Base-by-base conservation (phyloP, 2,888 invertebrate genomes). In the Ochropleura plecta region DNA sequence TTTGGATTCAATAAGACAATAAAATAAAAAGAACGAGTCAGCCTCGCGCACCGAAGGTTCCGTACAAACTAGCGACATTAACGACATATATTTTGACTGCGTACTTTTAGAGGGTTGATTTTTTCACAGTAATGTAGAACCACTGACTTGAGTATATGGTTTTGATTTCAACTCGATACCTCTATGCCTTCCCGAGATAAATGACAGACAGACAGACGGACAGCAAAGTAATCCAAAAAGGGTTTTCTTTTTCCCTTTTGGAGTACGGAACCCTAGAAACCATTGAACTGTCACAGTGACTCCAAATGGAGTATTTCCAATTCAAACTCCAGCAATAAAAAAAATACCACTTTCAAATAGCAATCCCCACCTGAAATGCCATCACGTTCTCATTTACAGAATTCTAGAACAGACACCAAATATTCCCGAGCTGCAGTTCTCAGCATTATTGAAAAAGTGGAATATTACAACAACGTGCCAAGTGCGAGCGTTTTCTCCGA, bases 401-500 rank as follows among this genome's bases (percentile, higher is more conserved):
- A 74, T 79, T 79, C 83, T 73, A 64, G 59, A 53, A 68, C 71
- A 67, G 73, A 63, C 70, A 70, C 73, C 81, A 80, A 84, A 88
- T 85, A 85, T 81, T 70, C 65, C 69, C 79, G 46, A 83, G 59
- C 83, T 84, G 82, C 80, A 87, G 86, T 83, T 73, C 77, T 80
- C 63, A 80, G 71, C 81, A 81, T 86, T 88, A 83, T 81, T 78
- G 80, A 83, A 85, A 83, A 83, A 86, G 82, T 83, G 81, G 88
- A 88, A 81, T 74, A 81, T 83, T 83, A 85, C 83, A 85, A 87
- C 83, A 85, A 70, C 85, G 83, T 80, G 88, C 88, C 84, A 87
- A 87, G 88, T 84, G 88, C 79, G 88, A 84, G 84, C 85, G 85
- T 76, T 88, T 88, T 89, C 89, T 89, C 87, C 91, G 90, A 89